Conservation (phyloP, 2,797 vertebrate genomes). For the Darevskia mixta region DNA sequence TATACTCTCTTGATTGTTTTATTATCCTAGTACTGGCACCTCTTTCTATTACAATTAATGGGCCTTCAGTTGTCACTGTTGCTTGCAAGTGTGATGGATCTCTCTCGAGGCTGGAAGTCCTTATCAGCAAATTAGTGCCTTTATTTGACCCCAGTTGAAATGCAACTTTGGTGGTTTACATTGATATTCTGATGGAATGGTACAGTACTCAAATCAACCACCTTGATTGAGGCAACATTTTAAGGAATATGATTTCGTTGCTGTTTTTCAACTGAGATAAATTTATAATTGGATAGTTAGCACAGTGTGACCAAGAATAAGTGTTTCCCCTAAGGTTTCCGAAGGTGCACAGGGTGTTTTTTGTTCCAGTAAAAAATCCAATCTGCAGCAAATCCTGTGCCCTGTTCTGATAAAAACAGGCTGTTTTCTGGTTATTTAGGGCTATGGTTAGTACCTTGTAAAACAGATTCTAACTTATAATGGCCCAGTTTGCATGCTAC, state of each 20-base stretch:
- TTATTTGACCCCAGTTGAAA: background rate
- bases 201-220: background rate
- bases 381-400: background rate
- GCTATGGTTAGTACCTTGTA: background rate
- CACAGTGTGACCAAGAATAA: background rate
- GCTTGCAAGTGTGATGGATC: background rate
- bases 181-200: background rate
- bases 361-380: background rate
- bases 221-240: background rate
- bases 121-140: background rate
- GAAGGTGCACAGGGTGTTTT: background rate
- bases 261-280: background rate
- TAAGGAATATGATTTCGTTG: background rate
- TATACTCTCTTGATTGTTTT: background rate
- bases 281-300: background rate
- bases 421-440: background rate
- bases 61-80: background rate
- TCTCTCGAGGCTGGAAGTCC: background rate
- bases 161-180: background rate
- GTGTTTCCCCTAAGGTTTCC: background rate
- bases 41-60: background rate
- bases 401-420: background rate
- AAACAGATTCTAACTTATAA: background rate
- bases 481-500: no score
- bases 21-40: background rate